A percentile compares a stretch with the other conserved stretches of the same genome.
Conservation (phyloP, 1,140 invertebrate species). For the Rhagoletis pomonella region DNA sequence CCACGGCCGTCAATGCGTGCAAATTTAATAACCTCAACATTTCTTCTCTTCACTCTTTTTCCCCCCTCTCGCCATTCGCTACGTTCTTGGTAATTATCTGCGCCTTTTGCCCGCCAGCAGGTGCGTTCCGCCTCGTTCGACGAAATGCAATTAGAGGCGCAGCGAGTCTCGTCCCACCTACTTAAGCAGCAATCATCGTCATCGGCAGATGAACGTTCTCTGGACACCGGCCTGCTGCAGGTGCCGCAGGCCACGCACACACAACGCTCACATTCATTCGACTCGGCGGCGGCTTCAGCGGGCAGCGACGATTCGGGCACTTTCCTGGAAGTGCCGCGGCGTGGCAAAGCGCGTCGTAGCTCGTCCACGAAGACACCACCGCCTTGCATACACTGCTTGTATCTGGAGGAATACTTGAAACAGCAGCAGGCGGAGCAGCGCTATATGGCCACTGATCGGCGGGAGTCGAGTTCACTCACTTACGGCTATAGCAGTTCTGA, state of each 20-base stretch:
- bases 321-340: constrained; percentile 81
- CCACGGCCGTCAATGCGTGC: neutral
- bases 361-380: constrained; percentile 78
- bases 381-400: constrained; percentile 80
- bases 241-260: constrained; percentile 79
- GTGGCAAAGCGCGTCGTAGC: constrained; percentile 78
- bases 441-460: constrained; percentile 68
- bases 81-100: neutral
- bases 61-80: neutral
- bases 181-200: constrained; percentile 73
- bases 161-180: constrained; percentile 75
- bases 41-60: constrained; percentile 16
- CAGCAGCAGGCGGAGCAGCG: constrained; percentile 75
- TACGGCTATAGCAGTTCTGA: constrained; percentile 75
- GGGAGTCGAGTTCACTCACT: constrained; percentile 74
- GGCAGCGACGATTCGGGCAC: constrained; percentile 79
- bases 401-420: constrained; percentile 79
- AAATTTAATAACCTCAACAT: constrained; percentile 26
- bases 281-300: constrained; percentile 79
- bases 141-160: constrained; percentile 88
- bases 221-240: constrained; percentile 75
- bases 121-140: constrained; percentile 89
- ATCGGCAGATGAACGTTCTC: constrained; percentile 72
- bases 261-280: constrained; percentile 84
- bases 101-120: constrained; percentile 63